Percentiles rank a stretch among this genome's conserved stretches.
Evolutionary conservation across 2,888 invertebrate genomes (phyloP).

Genomic region (Caenorhabditis macrosperma): DNA sequence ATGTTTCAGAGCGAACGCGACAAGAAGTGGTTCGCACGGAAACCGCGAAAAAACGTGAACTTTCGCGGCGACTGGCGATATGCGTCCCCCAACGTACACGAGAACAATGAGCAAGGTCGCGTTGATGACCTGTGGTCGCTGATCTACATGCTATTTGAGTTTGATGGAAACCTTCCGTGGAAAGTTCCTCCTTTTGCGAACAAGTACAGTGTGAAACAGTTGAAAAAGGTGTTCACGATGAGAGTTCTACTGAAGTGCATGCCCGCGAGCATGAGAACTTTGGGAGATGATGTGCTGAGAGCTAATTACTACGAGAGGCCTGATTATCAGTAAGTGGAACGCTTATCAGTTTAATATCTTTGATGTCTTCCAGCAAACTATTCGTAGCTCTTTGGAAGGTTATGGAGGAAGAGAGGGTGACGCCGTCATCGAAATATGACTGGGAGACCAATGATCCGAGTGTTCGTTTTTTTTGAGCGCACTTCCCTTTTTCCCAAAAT

Average conservation of each 20-base stretch:
- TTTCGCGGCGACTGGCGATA: slow-evolving; percentile 75
- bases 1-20: too few species aligned
- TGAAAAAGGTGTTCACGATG: slow-evolving; percentile 61
- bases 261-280: slow-evolving; percentile 55
- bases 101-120: slow-evolving; percentile 68
- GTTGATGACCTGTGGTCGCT: slow-evolving; percentile 62
- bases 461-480: too few species aligned
- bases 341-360: too few species aligned
- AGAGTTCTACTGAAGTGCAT: slow-evolving; percentile 59
- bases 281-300: slow-evolving; percentile 60
- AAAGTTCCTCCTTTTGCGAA: too few species aligned
- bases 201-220: slow-evolving; percentile 55
- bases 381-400: slow-evolving; percentile 38
- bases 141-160: slow-evolving; percentile 67
- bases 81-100: slow-evolving; percentile 71
- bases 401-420: slow-evolving; percentile 41
- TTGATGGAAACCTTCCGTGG: slow-evolving; percentile 84
- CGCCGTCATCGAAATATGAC: slow-evolving; percentile 31
- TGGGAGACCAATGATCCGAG: slow-evolving; percentile 35
- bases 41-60: slow-evolving; percentile 69
- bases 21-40: slow-evolving; percentile 64
- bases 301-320: slow-evolving; percentile 68
- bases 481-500: too few species aligned
- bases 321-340: slow-evolving; percentile 62
- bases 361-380: slow-evolving; percentile 46